Evolutionary conservation across 2,888 invertebrate species (phyloP).

Genomic region (Chromoteleia sp.): DNA sequence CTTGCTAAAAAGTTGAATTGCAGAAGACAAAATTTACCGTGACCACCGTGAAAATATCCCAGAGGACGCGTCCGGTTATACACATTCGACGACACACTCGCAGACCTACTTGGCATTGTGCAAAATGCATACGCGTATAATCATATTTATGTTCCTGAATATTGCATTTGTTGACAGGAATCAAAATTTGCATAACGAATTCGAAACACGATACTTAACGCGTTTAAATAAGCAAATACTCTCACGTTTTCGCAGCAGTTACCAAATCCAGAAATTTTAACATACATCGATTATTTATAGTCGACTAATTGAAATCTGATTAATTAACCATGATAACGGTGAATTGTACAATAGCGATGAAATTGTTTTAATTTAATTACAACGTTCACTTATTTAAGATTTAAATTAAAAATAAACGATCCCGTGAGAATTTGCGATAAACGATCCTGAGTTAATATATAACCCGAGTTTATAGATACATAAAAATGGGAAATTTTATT

Average conservation of each 20-base stretch:
- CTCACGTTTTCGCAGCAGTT: slow-evolving; percentile 5
- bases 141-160: slow-evolving; percentile 51
- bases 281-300: slow-evolving; percentile 32
- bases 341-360: not conserved
- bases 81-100: slow-evolving; percentile 30
- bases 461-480: no score
- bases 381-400: no score
- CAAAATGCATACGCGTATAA: slow-evolving; percentile 10
- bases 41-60: slow-evolving; percentile 80
- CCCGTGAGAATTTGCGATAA: no score
- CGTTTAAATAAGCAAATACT: slow-evolving; percentile 23
- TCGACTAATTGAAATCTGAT: slow-evolving; percentile 18
- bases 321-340: slow-evolving; percentile 13
- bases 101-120: slow-evolving; percentile 26
- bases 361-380: no score
- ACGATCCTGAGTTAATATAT: no score
- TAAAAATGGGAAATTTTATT: no score
- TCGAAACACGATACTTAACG: slow-evolving; percentile 25
- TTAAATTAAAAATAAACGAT: no score
- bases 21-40: slow-evolving; percentile 73
- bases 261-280: no score
- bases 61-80: slow-evolving; percentile 68
- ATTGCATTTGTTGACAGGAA: slow-evolving; percentile 17
- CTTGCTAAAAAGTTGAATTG: slow-evolving; percentile 34
- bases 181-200: slow-evolving; percentile 44